A percentile compares a stretch with the other conserved stretches of the same genome.
These are phyloP conservation scores for Syncerus caffer DNA, from an alignment of 2,797 vertebrate species.

Conservation along the genomic window DNA sequence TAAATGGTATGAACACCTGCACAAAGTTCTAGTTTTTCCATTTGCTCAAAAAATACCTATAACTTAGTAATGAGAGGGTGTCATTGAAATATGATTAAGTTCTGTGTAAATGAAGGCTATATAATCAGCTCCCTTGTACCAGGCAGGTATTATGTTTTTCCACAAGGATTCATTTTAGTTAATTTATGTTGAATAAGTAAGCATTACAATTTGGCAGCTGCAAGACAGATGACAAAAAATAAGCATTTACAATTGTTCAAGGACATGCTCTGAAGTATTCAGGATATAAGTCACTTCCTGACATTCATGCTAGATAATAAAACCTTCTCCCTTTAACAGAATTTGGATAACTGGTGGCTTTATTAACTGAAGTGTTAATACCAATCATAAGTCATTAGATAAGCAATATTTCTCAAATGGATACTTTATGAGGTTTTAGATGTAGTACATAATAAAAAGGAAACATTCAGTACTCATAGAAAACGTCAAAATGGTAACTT, in stretches of 20 bases:
- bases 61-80: neutral
- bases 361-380: slow-evolving; percentile 9
- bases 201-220: slow-evolving; percentile 57
- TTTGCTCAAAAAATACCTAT: neutral
- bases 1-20: neutral
- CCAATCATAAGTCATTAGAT: slow-evolving; percentile 1
- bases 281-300: slow-evolving; percentile 27
- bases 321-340: neutral
- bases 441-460: neutral
- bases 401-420: neutral
- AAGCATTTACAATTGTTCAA: slow-evolving; percentile 55
- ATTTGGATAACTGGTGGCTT: neutral
- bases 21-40: neutral
- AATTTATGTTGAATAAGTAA: slow-evolving; percentile 71
- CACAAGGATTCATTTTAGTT: slow-evolving; percentile 64
- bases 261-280: neutral
- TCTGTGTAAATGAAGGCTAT: slow-evolving; percentile 41
- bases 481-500: neutral
- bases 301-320: neutral
- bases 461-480: neutral
- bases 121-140: slow-evolving; percentile 19
- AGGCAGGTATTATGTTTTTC: slow-evolving; percentile 52
- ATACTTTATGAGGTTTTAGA: neutral
- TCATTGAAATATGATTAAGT: slow-evolving; percentile 47
- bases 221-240: slow-evolving; percentile 66